Conservation (phyloP, 1,140 invertebrate species). For the Berghia stephanieae region DNA sequence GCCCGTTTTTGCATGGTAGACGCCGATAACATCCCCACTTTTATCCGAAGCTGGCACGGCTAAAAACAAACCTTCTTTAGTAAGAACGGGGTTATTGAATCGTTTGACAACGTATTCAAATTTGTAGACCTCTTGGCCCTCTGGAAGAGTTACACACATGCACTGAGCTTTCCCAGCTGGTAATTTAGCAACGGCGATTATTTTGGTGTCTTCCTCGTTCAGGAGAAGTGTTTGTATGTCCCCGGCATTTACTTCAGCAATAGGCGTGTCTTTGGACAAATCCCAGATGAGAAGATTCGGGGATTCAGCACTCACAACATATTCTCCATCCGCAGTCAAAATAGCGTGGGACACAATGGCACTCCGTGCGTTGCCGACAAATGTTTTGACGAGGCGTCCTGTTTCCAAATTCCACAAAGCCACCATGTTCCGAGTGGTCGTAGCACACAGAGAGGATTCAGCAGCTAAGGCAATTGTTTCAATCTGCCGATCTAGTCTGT, state of each 20-base stretch:
- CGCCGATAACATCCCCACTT: slow-evolving; percentile 82
- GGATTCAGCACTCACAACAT: slow-evolving; percentile 88
- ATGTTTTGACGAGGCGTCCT: slow-evolving; percentile 81
- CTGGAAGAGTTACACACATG: slow-evolving; percentile 51
- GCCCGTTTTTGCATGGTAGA: slow-evolving; percentile 86
- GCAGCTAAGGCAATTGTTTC: slow-evolving; percentile 77
- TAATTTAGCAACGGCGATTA: slow-evolving; percentile 80
- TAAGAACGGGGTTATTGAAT: slow-evolving; percentile 75
- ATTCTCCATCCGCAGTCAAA: slow-evolving; percentile 85
- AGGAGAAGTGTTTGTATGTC: slow-evolving; percentile 87
- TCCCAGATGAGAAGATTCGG: slow-evolving; percentile 94
- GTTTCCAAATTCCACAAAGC: slow-evolving; percentile 94
- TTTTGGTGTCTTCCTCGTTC: slow-evolving; percentile 83
- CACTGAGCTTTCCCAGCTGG: slow-evolving; percentile 45
- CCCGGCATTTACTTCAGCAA: slow-evolving; percentile 76
- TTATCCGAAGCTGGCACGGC: slow-evolving; percentile 84
- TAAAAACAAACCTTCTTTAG: slow-evolving; percentile 81
- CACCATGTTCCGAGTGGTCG: slow-evolving; percentile 80
- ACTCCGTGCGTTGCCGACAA: slow-evolving; percentile 90
- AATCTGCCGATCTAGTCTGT: slow-evolving; percentile 93
- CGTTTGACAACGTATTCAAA: slow-evolving; percentile 76
- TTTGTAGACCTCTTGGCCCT: slow-evolving; percentile 80
- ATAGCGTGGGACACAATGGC: slow-evolving; percentile 88
- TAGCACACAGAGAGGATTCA: slow-evolving; percentile 56
- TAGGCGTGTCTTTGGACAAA: slow-evolving; percentile 81